Conservation (phyloP, 2,113 vertebrate species). For the Puntigrus tetrazona region DNA sequence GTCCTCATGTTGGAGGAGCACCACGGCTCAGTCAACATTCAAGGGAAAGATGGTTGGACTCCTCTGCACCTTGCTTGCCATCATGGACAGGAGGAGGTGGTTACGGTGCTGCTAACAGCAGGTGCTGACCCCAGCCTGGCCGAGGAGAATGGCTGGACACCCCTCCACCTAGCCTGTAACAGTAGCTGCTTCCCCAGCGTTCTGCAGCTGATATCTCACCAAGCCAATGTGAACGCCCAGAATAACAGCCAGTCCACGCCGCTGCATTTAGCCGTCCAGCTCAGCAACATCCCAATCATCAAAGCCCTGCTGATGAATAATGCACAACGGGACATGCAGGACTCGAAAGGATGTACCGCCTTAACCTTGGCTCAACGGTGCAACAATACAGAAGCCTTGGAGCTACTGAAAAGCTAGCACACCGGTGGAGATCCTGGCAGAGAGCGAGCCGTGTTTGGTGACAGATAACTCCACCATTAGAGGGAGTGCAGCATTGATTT, state of each 20-base stretch:
- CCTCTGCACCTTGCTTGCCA: conserved; percentile 81
- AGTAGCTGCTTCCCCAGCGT: conserved; percentile 72
- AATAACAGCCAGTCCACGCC: conserved; percentile 77
- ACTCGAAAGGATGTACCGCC: conserved; percentile 74
- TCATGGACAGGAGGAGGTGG: conserved; percentile 67
- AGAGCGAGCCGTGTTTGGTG: conserved; percentile 20
- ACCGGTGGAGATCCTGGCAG: conserved; percentile 15
- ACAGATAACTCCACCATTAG: conserved; percentile 35
- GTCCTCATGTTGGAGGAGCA: conserved; percentile 74
- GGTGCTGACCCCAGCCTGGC: conserved; percentile 73
- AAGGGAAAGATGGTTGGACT: conserved; percentile 78
- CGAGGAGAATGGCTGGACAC: conserved; percentile 78
- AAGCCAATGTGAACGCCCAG: conserved; percentile 73
- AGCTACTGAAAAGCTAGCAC: conserved; percentile 66
- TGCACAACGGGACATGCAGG: conserved; percentile 65
- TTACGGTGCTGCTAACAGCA: conserved; percentile 72
- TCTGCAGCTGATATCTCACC: conserved; percentile 76
- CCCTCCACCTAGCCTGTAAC: conserved; percentile 80
- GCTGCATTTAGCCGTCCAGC: conserved; percentile 80
- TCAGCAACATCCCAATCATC: conserved; percentile 73
- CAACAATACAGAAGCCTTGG: conserved; percentile 68
- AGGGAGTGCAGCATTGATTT: conserved; percentile 42
- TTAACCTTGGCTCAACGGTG: conserved; percentile 73
- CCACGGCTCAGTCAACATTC: conserved; percentile 64
- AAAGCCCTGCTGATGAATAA: conserved; percentile 79